These are phyloP conservation scores for Nothocercus julius DNA, from an alignment of 2,113 vertebrate species.

Conservation along the genomic window DNA sequence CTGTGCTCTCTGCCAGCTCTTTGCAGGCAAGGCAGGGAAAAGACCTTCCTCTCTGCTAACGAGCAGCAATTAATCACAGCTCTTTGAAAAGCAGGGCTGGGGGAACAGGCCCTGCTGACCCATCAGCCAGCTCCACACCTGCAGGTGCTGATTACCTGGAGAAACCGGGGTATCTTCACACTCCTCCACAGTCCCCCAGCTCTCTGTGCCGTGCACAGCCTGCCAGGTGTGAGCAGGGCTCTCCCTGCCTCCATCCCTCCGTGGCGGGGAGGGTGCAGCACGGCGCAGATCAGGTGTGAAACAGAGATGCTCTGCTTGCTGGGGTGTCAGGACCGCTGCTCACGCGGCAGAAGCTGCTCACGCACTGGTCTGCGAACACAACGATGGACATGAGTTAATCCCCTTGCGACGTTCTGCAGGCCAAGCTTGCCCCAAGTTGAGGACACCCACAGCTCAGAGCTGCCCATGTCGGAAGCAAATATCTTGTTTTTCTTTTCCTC, in stretches of 20 bases:
- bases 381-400: background rate
- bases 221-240: background rate
- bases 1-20: background rate
- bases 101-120: background rate
- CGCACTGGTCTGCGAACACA: background rate
- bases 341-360: background rate
- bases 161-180: background rate
- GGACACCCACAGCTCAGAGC: background rate
- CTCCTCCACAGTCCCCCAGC: background rate
- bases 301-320: accelerated
- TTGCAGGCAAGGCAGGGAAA: background rate
- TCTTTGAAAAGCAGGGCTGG: background rate
- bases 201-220: background rate
- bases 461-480: background rate
- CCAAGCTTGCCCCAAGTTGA: background rate
- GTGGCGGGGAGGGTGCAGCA: background rate
- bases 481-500: background rate
- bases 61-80: background rate
- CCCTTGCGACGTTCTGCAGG: background rate
- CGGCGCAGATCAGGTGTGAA: background rate
- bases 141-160: background rate
- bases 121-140: background rate
- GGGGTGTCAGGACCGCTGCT: background rate
- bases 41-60: background rate
- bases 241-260: background rate